Evolutionary conservation across 2,797 vertebrate species (phyloP).

Genomic region (Notolepis coatsorum): DNA sequence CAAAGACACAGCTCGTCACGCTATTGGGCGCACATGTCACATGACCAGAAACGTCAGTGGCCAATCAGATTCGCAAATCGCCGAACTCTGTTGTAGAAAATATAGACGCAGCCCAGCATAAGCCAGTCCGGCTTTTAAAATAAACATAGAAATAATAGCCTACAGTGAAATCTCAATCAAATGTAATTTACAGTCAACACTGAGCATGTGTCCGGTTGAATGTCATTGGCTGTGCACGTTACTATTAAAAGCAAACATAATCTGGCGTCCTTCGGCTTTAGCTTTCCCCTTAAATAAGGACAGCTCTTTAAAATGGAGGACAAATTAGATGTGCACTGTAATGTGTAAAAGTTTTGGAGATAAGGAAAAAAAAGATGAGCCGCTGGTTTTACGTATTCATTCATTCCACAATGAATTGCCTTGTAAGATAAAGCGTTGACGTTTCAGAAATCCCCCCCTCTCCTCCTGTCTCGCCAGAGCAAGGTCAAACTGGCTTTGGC

Average conservation of each 20-base stretch:
- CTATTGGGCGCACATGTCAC: no score
- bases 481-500: constrained; percentile 20
- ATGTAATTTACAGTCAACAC: constrained; percentile 16
- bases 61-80: no score
- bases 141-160: constrained; percentile 10
- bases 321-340: constrained; percentile 14
- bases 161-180: constrained; percentile 17
- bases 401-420: neutral
- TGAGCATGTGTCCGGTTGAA: constrained; percentile 11
- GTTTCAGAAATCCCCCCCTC: neutral
- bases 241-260: constrained; percentile 10
- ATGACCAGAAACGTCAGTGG: no score
- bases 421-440: neutral
- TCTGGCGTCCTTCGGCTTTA: neutral
- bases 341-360: constrained; percentile 5
- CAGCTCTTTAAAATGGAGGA: constrained; percentile 20
- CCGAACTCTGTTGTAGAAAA: no score
- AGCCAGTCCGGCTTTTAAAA: constrained; percentile 12
- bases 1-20: no score
- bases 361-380: constrained; percentile 1
- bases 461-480: neutral
- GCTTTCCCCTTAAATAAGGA: neutral
- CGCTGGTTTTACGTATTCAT: constrained; percentile 2
- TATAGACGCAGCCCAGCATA: no score
- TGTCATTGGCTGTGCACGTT: neutral